Evolutionary conservation across 2,797 vertebrate genomes (phyloP).

Genomic region (Eulemur rubriventer): DNA sequence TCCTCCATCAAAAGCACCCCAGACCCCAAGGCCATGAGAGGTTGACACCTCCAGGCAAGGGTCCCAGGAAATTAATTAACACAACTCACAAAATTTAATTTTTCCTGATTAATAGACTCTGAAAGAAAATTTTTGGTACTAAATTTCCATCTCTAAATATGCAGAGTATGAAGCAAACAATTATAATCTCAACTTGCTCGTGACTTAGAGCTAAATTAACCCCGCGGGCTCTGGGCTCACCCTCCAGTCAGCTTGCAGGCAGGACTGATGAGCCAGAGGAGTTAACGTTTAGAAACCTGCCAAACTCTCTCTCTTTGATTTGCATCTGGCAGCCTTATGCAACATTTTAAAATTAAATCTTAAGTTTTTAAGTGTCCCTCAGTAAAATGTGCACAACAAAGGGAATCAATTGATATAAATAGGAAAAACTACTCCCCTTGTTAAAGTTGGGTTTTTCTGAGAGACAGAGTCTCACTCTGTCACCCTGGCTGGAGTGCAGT

Average conservation of each 20-base stretch:
- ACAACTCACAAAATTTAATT: neutral
- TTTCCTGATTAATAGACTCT: neutral
- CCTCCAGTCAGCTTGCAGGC: too few species aligned
- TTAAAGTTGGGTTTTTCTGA: neutral
- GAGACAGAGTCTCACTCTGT: too few species aligned
- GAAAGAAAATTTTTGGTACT: neutral
- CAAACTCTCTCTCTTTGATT: neutral
- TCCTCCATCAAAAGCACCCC: neutral
- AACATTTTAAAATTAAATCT: neutral
- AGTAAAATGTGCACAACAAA: neutral
- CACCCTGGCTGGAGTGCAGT: too few species aligned
- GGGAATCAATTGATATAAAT: neutral
- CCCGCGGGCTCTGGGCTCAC: too few species aligned
- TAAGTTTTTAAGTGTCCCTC: neutral
- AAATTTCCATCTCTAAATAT: neutral
- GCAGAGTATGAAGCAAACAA: neutral
- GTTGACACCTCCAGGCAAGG: neutral
- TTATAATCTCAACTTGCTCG: rapidly evolving
- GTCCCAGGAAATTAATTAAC: neutral
- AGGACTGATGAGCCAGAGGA: rapidly evolving
- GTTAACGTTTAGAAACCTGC: rapidly evolving
- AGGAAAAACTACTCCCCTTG: neutral
- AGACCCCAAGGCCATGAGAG: neutral
- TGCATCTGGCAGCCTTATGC: neutral
- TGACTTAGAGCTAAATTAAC: too few species aligned